Base-by-base conservation (phyloP, 2,888 invertebrate species). In the Pasiphila rectangulata region DNA sequence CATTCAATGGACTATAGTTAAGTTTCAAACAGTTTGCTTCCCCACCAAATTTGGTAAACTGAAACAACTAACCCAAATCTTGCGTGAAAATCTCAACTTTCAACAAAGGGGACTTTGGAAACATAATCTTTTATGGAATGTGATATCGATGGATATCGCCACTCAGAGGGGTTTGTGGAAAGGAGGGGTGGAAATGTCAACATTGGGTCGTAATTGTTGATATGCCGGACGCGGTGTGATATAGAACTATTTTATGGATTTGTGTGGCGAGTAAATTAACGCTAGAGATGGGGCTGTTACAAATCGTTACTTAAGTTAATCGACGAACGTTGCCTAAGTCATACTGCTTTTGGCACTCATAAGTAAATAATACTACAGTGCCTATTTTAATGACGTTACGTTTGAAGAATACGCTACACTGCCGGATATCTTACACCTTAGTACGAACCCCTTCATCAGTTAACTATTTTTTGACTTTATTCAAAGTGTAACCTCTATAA, bases 61-160 rank as follows among this genome's bases (percentile, higher is more conserved):
- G 27, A 24, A 37, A 38, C 21, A 43, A 38, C 32, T 30, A 19
- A 44, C 36, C 40, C 19, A 69, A 76, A 79, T 78, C 71, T 74
- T 55, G 68, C 72, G 63, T 75, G 68, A 74, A 76, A 75, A 65
- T 69, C 65, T 54, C 56, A 48, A 46, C 24, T 46, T 45, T 39
- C 37, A 10, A 54, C 40, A 53, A 44, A 57, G 40, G 54, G 56
- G 42, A 41, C 75, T 75, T 69, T 66, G 74, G 67, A 62, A 62
- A 67, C 67, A 65, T 80, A 83, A 85, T 84, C 79, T 82, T 59
- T 69, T 71, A 63, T 70, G 70, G 78, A 75, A 77, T 61, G 74
- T 64, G 64, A 72, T 77, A 83, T 79, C 80, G 82, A 84, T 83
- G 78, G 62, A 21, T 6, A 21, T 7, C 21, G 4, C 21, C 6